Base-by-base conservation (phyloP, 1,140 invertebrate genomes). In the Zaprionus capensis region DNA sequence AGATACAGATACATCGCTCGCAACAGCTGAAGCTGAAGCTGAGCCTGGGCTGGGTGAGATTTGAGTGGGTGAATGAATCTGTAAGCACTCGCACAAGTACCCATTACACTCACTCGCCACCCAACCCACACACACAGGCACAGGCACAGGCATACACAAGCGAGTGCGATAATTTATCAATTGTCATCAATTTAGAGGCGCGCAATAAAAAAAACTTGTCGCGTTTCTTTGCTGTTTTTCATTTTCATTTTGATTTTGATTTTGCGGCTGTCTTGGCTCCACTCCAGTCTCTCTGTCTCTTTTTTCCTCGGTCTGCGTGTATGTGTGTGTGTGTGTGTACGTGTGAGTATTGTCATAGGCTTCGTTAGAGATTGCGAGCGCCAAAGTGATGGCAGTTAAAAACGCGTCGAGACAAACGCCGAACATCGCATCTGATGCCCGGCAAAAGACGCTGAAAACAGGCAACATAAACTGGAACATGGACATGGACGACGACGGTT, bases 111-210 rank as follows among this genome's bases (percentile, higher is more conserved):
- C 14, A 59, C 22, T 26, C 62, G 34, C 46, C 46, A 26, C 38
- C 15, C 38, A 61, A 24, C 34, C 9, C 24, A 80, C 41, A 74
- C 70, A 70, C n/a, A 28, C 46, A 55, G 66, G 2, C 28, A 26
- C 49, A 61, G 22, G 31, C 2, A 68, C 22, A 20, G 46, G 71
- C 55, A 22, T 36, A 31, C 17, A 74, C 59, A 64, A 28, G 22
- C 46, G 49, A 68, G 57, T 74, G 82, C 78, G 76, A 90, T 90
- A 90, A 90, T 90, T 90, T 90, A 90, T 90, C 85, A 90, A 90
- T 90, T 90, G 85, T 83, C 86, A 82, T 90, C 86, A 90, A 90
- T 90, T 90, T 90, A 90, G 82, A 63, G 49, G 55, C 64, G 80
- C 41, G 41, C 41, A 46, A 46, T 46, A 46, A 46, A 46, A 44